Evolutionary conservation across 1,140 invertebrate species (phyloP).

Genomic region (Odontomachus brunneus): DNA sequence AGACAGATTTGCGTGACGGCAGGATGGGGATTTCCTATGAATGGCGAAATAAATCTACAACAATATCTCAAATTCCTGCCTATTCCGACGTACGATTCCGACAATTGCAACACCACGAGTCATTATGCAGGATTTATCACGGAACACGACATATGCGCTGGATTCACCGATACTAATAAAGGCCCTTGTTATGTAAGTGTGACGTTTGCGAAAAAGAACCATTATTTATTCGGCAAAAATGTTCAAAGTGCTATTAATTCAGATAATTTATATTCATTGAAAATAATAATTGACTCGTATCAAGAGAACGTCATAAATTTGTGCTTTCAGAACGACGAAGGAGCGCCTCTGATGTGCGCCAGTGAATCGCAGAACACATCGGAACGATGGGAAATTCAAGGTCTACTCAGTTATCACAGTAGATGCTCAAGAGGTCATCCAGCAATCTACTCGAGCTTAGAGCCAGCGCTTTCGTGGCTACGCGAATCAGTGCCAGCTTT

Average conservation of each 20-base stretch:
- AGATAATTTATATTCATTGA: too few relatives aligned
- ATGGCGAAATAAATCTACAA: constrained; percentile 85
- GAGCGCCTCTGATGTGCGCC: constrained; percentile 88
- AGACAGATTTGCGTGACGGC: constrained; percentile 87
- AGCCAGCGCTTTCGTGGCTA: constrained; percentile 81
- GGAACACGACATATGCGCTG: constrained; percentile 87
- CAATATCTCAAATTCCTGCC: constrained; percentile 87
- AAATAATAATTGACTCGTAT: too few relatives aligned
- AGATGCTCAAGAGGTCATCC: constrained; percentile 88
- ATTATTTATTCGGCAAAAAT: constrained; percentile 13
- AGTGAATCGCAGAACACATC: constrained; percentile 84
- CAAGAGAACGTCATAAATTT: not conserved
- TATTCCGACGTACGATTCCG: constrained; percentile 85
- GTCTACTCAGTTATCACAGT: constrained; percentile 87
- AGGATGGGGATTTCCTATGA: constrained; percentile 87
- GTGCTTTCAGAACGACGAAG: constrained; percentile 88
- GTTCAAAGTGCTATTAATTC: too few relatives aligned
- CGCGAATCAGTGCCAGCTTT: constrained; percentile 82
- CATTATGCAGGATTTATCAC: constrained; percentile 87
- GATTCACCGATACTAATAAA: constrained; percentile 86
- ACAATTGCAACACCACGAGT: constrained; percentile 87
- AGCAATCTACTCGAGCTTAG: constrained; percentile 86
- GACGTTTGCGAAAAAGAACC: constrained; percentile 33
- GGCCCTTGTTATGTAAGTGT: constrained; percentile 87
- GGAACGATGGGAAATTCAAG: constrained; percentile 87